Conservation (phyloP, 2,113 vertebrate species). For the Lagopus leucura region DNA sequence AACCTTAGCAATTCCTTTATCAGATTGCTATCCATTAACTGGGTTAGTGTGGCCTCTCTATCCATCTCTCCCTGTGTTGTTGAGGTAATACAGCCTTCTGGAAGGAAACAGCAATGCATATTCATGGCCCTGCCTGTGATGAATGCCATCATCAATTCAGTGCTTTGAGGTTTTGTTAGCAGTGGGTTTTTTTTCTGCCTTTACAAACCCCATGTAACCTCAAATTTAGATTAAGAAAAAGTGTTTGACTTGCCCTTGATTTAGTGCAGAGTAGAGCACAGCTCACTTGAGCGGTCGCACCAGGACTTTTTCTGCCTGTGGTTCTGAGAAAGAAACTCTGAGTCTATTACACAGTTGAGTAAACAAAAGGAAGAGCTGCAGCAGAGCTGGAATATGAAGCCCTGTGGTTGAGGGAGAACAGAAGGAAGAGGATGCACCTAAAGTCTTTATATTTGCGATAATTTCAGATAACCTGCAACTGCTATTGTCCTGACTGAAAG, state of each 20-base stretch:
- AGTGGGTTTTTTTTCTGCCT: background rate
- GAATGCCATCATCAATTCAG: background rate
- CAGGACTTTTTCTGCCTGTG: conserved; percentile 8
- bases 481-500: background rate
- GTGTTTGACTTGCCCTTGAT: conserved; percentile 2
- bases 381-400: conserved; percentile 21
- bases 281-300: background rate
- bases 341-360: conserved; percentile 45
- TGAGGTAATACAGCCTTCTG: background rate
- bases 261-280: background rate
- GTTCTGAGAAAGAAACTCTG: conserved; percentile 33
- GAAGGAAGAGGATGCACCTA: conserved; percentile 11
- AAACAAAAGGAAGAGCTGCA: conserved; percentile 58
- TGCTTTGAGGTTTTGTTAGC: background rate
- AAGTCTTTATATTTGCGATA: conserved; percentile 21
- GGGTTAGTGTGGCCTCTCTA: background rate
- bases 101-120: background rate
- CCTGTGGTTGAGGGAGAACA: conserved; percentile 40
- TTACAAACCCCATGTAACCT: background rate
- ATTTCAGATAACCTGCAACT: background rate
- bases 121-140: background rate
- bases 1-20: background rate
- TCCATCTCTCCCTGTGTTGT: background rate
- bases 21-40: background rate
- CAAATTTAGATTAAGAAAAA: background rate